phyloP scores from a whole-genome alignment of 2,888 invertebrate species.

The Oscheius onirici region DNA sequence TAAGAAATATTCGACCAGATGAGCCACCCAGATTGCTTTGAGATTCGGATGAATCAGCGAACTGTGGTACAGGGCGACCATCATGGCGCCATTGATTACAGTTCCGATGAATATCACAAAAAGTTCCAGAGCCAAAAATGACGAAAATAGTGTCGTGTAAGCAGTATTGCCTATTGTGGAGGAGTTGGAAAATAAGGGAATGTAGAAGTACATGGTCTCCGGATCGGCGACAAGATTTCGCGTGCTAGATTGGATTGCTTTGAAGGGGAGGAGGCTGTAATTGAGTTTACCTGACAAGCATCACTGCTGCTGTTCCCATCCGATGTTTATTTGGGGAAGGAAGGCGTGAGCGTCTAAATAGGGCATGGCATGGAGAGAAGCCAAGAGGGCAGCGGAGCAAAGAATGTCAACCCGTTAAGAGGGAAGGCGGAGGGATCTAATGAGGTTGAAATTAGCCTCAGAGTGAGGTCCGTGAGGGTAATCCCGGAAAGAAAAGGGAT shows the following conservation, averaged over 20 bases:
- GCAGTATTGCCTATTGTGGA: conserved; percentile 1
- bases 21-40: conserved; percentile 30
- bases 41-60: conserved; percentile 30
- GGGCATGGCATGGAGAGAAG: no score
- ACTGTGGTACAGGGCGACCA: conserved; percentile 13
- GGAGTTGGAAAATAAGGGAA: conserved; percentile 25
- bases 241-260: conserved; percentile 18
- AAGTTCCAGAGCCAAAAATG: conserved; percentile 26
- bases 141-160: conserved; percentile 9
- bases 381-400: no score
- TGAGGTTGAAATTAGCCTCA: no score
- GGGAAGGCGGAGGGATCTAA: no score
- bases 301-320: neutral
- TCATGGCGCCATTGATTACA: conserved; percentile 20
- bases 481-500: no score
- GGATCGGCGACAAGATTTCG: conserved; percentile 22
- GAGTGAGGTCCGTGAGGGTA: no score
- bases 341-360: no score
- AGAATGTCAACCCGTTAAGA: no score
- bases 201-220: conserved; percentile 15
- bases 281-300: conserved; percentile 24
- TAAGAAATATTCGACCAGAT: conserved; percentile 30
- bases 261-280: conserved; percentile 3
- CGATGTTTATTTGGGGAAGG: neutral
- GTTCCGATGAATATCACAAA: conserved; percentile 22